These are phyloP conservation scores for Chrysotoxum bicinctum DNA, from an alignment of 2,888 invertebrate genomes.

Conservation along the genomic window DNA sequence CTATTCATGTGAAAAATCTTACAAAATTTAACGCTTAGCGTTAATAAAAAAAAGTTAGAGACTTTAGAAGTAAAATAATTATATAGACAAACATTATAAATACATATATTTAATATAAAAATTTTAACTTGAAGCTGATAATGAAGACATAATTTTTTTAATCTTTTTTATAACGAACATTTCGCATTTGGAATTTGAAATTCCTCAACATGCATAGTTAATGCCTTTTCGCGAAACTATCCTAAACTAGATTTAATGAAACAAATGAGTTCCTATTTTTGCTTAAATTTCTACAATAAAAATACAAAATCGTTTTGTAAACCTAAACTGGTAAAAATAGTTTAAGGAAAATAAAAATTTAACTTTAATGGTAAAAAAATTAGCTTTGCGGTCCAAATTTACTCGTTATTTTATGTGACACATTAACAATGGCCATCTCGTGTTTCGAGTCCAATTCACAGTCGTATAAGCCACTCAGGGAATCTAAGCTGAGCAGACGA, in stretches of 20 bases:
- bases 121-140: slow-evolving; percentile 46
- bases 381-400: slow-evolving; percentile 80
- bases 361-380: slow-evolving; percentile 33
- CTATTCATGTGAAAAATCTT: background rate
- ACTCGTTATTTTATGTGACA: slow-evolving; percentile 81
- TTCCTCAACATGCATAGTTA: slow-evolving; percentile 7
- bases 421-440: slow-evolving; percentile 82
- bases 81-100: slow-evolving; percentile 22
- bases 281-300: slow-evolving; percentile 19
- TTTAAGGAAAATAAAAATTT: slow-evolving; percentile 28
- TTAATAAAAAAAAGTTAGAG: slow-evolving; percentile 32
- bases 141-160: slow-evolving; percentile 36
- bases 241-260: slow-evolving; percentile 32
- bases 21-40: slow-evolving; percentile 56
- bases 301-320: slow-evolving; percentile 61
- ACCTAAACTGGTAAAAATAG: slow-evolving; percentile 39
- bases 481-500: slow-evolving; percentile 90
- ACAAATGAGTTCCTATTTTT: slow-evolving; percentile 16
- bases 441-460: slow-evolving; percentile 83
- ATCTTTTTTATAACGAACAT: background rate
- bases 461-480: slow-evolving; percentile 90
- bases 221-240: slow-evolving; percentile 14
- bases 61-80: slow-evolving; percentile 49
- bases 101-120: slow-evolving; percentile 20
- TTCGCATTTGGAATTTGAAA: slow-evolving; percentile 37